These are phyloP conservation scores for Atractosteus spatula DNA, from an alignment of 2,113 vertebrate species.

Conservation along the genomic window DNA sequence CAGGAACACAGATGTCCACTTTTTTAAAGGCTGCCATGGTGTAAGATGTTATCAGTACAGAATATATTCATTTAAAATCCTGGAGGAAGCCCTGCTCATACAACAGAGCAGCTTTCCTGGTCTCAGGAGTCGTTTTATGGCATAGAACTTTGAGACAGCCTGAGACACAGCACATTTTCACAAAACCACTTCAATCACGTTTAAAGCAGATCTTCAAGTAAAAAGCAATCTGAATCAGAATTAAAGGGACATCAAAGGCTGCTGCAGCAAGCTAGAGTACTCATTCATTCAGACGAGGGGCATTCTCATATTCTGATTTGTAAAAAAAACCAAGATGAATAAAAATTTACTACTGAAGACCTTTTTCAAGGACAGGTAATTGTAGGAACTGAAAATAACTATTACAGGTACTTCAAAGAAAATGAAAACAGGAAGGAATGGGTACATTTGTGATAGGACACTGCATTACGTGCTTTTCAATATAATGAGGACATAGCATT, in stretches of 20 bases:
- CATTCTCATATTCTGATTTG: too few relatives aligned
- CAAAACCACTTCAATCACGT: constrained; percentile 15
- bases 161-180: constrained; percentile 9
- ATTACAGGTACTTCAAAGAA: background rate
- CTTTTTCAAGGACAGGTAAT: constrained; percentile 8
- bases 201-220: constrained; percentile 14
- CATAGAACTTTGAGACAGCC: constrained; percentile 12
- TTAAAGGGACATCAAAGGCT: background rate
- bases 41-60: too few relatives aligned
- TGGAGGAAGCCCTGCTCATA: background rate
- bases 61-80: constrained; percentile 32
- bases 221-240: background rate
- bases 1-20: too few relatives aligned
- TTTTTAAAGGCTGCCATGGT: too few relatives aligned
- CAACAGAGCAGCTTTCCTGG: background rate
- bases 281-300: background rate
- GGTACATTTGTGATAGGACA: background rate
- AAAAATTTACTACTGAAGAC: background rate
- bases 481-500: too few relatives aligned
- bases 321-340: background rate
- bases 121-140: background rate
- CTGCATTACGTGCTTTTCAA: background rate
- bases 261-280: background rate
- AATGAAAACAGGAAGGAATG: background rate
- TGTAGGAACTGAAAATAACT: background rate